phyloP scores from a whole-genome alignment of 2,113 vertebrate genomes.

The Cinclus cinclus region DNA sequence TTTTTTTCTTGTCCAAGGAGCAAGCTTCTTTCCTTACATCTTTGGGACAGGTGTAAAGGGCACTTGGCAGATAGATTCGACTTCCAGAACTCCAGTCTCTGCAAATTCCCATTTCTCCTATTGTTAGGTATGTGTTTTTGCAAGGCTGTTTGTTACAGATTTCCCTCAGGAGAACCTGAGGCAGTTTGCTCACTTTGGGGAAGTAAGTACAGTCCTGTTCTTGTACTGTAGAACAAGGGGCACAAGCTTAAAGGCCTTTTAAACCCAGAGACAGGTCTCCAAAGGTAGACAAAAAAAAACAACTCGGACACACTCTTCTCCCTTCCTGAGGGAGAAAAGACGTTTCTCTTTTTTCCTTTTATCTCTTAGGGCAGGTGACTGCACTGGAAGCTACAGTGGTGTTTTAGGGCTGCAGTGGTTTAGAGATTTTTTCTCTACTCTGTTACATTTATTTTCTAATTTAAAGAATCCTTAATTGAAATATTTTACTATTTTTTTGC shows the following conservation, averaged over 20 bases:
- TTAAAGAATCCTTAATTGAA: not conserved
- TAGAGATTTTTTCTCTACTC: not conserved
- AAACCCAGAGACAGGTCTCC: not conserved
- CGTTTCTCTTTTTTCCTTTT: not conserved
- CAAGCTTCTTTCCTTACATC: not conserved
- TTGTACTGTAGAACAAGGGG: not conserved
- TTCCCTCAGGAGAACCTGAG: not conserved
- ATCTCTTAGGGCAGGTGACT: not conserved
- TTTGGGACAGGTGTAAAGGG: fast-evolving
- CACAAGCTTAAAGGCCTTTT: not conserved
- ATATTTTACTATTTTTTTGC: not conserved
- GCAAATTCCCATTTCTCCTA: not conserved
- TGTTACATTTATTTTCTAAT: not conserved
- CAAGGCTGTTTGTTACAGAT: not conserved
- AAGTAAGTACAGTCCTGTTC: not conserved
- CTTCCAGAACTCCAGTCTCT: not conserved
- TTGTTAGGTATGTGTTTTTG: not conserved
- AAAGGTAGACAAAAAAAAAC: not conserved
- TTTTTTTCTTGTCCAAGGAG: not conserved
- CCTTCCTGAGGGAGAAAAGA: not conserved
- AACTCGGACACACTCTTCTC: not conserved
- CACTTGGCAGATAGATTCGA: no score
- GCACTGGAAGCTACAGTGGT: not conserved
- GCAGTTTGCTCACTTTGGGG: not conserved
- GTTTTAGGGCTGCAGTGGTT: not conserved